Base-by-base conservation (phyloP, 2,888 invertebrate genomes). In the Perizoma flavofasciatum region DNA sequence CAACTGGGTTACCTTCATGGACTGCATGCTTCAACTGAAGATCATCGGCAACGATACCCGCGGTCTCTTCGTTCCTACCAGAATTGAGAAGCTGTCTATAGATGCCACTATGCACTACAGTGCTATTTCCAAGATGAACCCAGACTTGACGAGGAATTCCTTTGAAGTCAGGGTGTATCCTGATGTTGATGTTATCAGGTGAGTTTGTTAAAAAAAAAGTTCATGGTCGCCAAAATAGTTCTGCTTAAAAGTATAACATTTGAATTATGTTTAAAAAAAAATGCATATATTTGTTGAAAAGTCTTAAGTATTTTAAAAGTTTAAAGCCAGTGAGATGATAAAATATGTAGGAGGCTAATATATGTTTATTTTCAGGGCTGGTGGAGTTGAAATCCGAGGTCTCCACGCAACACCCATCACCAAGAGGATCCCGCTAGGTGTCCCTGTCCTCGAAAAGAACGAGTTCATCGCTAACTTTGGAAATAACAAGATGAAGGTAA, bases 1-100 rank as follows among this genome's bases (percentile, higher is more conserved):
- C 73, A 96, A 97, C 85, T 98, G 98, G 97, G 95, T 96, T 6
- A 94, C 96, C 4, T 97, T 97, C 83, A 94, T 98, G 88, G 98
- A 98, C 86, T 96, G 96, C 40, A 95, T 98, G 95, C 91, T 98
- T 9, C 98, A 98, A 84, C 94, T 96, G 72, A 94, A 95, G 72
- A 94, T 97, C 50, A 81, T 97, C 34, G 94, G 94, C 34, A 92
- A 94, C 58, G 94, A 95, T 66, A 94, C 95, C 0, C 93, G 96
- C 34, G 94, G 95, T 4, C 93, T 97, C 4, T 93, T 95, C 73
- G 93, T 97, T 0, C 97, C 97, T 0, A 96, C 96, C 0, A 93
- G 95, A 55, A 95, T 97, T 37, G 94, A 95, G 71, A 95, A 93
- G 72, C 80, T 96, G 0, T 92, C 93, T 10, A 95, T 97, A 45